These are phyloP conservation scores for Equus quagga DNA, from an alignment of 2,113 vertebrate species.

Conservation along the genomic window DNA sequence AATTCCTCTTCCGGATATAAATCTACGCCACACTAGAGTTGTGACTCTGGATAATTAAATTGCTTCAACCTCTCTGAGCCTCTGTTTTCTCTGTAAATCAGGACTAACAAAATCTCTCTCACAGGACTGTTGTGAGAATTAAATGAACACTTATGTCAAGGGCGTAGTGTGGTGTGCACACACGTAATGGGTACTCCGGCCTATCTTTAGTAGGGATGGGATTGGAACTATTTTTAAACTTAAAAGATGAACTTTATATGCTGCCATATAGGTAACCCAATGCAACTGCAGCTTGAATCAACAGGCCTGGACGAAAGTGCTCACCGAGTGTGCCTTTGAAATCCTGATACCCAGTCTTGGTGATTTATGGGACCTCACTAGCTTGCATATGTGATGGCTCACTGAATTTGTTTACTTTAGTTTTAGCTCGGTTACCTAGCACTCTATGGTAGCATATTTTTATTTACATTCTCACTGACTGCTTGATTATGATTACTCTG, in stretches of 20 bases:
- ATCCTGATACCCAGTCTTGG: conserved; percentile 69
- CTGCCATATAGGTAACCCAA: conserved; percentile 73
- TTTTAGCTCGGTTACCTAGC: conserved; percentile 74
- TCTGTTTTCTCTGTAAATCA: conserved; percentile 1
- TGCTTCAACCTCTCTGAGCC: background rate
- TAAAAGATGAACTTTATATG: conserved; percentile 77
- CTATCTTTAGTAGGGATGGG: conserved; percentile 59
- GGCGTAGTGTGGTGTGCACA: background rate
- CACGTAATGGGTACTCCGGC: background rate
- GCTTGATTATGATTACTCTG: background rate
- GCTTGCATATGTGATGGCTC: conserved; percentile 58
- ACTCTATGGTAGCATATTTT: conserved; percentile 62
- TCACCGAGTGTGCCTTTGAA: conserved; percentile 80
- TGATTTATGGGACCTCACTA: conserved; percentile 81
- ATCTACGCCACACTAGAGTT: background rate
- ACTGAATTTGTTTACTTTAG: conserved; percentile 75
- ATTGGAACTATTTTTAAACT: conserved; percentile 74
- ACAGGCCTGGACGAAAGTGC: conserved; percentile 71
- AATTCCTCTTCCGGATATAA: background rate
- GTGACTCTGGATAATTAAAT: background rate
- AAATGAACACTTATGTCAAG: background rate
- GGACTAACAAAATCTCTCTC: background rate
- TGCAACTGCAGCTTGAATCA: conserved; percentile 75
- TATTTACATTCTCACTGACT: conserved; percentile 53
- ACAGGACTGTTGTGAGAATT: background rate